Percentiles rank a stretch among this genome's conserved stretches.
Conservation (phyloP, 2,888 invertebrate species). For the Rotaria sp. region DNA sequence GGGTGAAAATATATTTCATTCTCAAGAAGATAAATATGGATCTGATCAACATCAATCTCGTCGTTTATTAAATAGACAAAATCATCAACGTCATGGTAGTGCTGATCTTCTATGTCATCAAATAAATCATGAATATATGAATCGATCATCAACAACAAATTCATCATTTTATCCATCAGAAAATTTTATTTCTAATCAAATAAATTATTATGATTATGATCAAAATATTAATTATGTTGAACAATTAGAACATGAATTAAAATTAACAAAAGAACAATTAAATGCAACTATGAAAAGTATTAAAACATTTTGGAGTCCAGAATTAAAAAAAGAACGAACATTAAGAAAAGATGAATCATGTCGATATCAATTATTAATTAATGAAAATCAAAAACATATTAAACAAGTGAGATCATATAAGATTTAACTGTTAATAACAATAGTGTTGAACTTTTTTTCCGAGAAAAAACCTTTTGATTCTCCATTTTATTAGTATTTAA, state of each 20-base stretch:
- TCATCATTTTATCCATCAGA: background rate
- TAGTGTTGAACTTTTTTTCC: no score
- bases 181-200: background rate
- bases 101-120: background rate
- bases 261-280: slow-evolving; percentile 32
- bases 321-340: slow-evolving; percentile 92
- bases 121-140: slow-evolving; percentile 5
- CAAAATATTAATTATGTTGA: background rate
- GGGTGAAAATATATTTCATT: background rate
- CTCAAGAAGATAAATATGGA: background rate
- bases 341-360: slow-evolving; percentile 84
- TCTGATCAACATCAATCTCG: background rate
- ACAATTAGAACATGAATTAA: background rate
- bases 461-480: slow-evolving; percentile 65
- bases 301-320: slow-evolving; percentile 99
- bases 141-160: slow-evolving; percentile 1
- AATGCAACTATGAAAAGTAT: slow-evolving; percentile 64
- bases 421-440: no score
- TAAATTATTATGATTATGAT: background rate
- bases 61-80: background rate
- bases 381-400: slow-evolving; percentile 22
- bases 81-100: slow-evolving; percentile 8
- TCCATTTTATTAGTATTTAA: slow-evolving; percentile 55
- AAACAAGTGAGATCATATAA: slow-evolving; percentile 4
- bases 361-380: slow-evolving; percentile 30